phyloP scores from a whole-genome alignment of 1,140 invertebrate genomes.

The Limonius californicus region DNA sequence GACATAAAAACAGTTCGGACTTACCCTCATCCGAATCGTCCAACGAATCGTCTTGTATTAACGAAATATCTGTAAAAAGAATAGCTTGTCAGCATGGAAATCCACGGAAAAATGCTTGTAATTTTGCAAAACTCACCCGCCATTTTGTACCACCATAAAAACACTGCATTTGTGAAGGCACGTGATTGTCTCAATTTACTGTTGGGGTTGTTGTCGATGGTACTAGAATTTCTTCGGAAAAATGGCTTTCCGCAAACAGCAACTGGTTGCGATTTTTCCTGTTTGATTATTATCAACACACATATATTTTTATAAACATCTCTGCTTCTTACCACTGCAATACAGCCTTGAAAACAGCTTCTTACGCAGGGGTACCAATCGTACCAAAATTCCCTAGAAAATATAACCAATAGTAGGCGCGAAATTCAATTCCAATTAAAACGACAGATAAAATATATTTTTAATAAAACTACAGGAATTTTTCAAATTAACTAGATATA shows the following conservation, averaged over 20 bases:
- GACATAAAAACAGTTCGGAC: conserved; percentile 22
- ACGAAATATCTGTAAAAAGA: conserved; percentile 39
- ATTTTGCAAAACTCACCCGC: conserved; percentile 39
- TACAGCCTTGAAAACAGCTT: neutral
- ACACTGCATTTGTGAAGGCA: conserved; percentile 41
- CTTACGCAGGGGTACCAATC: neutral
- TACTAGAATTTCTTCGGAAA: neutral
- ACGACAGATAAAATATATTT: conserved; percentile 31
- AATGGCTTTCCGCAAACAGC: neutral
- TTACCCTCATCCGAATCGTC: conserved; percentile 44
- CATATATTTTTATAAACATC: neutral
- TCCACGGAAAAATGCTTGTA: conserved; percentile 2
- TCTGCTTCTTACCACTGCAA: neutral
- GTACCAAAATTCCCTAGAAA: neutral
- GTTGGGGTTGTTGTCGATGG: neutral
- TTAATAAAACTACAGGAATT: conserved; percentile 23
- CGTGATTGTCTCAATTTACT: conserved; percentile 35
- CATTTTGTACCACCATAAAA: conserved; percentile 44
- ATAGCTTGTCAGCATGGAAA: conserved; percentile 2
- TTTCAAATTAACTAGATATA: conserved; percentile 9
- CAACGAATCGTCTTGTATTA: conserved; percentile 37
- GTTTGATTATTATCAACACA: neutral
- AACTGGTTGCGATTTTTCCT: neutral
- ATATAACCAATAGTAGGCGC: neutral
- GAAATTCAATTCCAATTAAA: neutral